Evolutionary conservation across 2,113 vertebrate species (phyloP), one percentile per base, ranked within the genome.

Genomic region (Lathamus discolor): DNA sequence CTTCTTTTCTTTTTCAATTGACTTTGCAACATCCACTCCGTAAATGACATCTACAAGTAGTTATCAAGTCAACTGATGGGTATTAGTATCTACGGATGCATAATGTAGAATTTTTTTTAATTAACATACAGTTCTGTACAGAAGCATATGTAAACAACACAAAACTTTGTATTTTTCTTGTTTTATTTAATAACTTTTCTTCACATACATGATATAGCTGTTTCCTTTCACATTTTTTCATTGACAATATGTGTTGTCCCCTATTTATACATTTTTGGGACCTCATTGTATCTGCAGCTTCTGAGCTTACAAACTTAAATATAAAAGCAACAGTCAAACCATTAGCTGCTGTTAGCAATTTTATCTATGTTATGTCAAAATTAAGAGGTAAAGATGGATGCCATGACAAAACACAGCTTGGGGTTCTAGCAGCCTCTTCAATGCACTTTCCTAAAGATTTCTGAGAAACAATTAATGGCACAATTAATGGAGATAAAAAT

Each of bases 221-320:
- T 25, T 66, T 5, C 3, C 6, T 11, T 46, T 23, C 1, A 1
- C 3, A 4, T 16, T 37, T 16, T 16, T 48, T 51, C 14, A 9
- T 37, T 52, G 13, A 39, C 25, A 19, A 23, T 52, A 31, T 59
- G 3, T 46, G 4, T 41, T 23, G 3, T 46, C 8, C 25, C 49
- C 4, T 44, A 7, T 54, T 87, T 82, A 35, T 75, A 4, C 2
- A 10, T 24, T 7, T 68, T 46, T 85, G 10, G 4, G 43, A 37
- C 6, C 6, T 23, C 20, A 3, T 10, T 66, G 2, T 49, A n/a
- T 72, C 24, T 46, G 9, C 11, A 52, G 17, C 4, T 49, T 72
- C 35, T 43, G 57, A 79, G 33, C 17, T n/a, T 31, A 29, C 4
- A 54, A 39, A 23, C 13, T 33, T 39, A 75, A 61, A 69, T 46